Evolutionary conservation across 2,113 vertebrate species (phyloP).

Genomic region (Ramphastos sulfuratus): DNA sequence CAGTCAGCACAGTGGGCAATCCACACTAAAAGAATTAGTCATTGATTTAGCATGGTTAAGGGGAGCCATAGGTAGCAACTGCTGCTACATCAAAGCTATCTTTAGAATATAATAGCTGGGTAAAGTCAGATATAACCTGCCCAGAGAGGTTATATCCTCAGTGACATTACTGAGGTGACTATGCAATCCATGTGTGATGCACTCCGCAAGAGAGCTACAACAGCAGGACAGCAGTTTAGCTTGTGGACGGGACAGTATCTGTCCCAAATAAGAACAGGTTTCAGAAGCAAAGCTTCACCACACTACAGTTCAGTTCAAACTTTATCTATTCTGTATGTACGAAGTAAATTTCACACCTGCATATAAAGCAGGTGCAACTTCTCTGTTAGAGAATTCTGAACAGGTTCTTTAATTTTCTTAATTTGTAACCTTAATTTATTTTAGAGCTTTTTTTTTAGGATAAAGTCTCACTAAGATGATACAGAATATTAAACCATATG

Average conservation of each 20-base stretch:
- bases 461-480: neutral
- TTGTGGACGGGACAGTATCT: neutral
- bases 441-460: neutral
- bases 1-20: neutral
- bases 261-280: neutral
- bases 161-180: neutral
- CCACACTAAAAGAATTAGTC: neutral
- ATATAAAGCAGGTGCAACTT: rapidly evolving
- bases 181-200: rapidly evolving
- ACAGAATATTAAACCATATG: neutral
- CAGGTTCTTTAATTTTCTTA: neutral
- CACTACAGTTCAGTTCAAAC: neutral
- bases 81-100: neutral
- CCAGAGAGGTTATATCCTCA: no score
- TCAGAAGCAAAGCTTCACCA: neutral
- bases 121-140: neutral
- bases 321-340: neutral
- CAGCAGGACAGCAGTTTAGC: neutral
- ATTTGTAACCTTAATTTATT: neutral
- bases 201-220: neutral
- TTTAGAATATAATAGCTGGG: neutral
- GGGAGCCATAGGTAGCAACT: neutral
- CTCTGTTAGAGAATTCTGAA: neutral
- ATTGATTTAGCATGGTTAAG: neutral
- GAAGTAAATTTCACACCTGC: neutral